These are phyloP conservation scores for Pelodiscus sinensis DNA, from an alignment of 2,113 vertebrate genomes.

Conservation along the genomic window DNA sequence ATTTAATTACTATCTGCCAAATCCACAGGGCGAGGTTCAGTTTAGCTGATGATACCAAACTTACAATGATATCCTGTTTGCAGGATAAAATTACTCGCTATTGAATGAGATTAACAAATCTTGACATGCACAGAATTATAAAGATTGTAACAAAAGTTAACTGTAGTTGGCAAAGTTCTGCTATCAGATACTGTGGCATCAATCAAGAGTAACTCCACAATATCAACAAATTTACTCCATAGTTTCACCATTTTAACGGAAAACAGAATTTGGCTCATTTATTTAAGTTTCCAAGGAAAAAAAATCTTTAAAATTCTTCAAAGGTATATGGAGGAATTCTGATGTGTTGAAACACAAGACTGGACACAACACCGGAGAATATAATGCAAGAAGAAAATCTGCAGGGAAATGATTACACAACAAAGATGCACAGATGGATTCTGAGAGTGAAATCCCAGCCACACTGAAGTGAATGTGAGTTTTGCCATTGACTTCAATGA, in stretches of 20 bases:
- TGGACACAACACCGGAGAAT: slow-evolving; percentile 51
- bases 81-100: slow-evolving; percentile 60
- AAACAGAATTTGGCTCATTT: slow-evolving; percentile 52
- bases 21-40: slow-evolving; percentile 61
- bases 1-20: slow-evolving; percentile 73
- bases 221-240: slow-evolving; percentile 50
- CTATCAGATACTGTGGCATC: slow-evolving; percentile 12
- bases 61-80: slow-evolving; percentile 60
- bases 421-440: slow-evolving; percentile 27
- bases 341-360: neutral
- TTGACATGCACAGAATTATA: slow-evolving; percentile 65
- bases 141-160: slow-evolving; percentile 61
- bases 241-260: slow-evolving; percentile 53
- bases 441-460: slow-evolving; percentile 5
- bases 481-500: slow-evolving; percentile 18
- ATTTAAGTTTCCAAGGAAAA: slow-evolving; percentile 37
- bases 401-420: neutral
- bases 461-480: neutral
- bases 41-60: slow-evolving; percentile 69
- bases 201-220: slow-evolving; percentile 40
- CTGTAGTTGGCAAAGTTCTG: slow-evolving; percentile 42
- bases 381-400: slow-evolving; percentile 8
- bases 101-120: slow-evolving; percentile 66
- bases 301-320: slow-evolving; percentile 34
- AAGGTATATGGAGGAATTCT: too few relatives aligned